phyloP scores from a whole-genome alignment of 2,113 vertebrate species.

The Eptesicus fuscus region DNA sequence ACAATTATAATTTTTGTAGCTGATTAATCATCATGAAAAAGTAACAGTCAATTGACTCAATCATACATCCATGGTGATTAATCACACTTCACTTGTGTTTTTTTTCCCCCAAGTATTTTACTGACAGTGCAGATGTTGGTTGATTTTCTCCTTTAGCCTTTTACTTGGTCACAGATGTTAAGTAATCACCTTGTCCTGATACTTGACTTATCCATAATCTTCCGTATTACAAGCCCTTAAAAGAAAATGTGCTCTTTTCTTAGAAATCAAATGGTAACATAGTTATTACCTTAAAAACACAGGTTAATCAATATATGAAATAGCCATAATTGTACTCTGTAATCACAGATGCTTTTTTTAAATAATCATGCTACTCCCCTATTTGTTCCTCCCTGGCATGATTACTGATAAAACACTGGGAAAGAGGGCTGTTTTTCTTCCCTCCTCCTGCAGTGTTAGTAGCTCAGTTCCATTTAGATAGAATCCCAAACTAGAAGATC shows the following conservation, averaged over 20 bases:
- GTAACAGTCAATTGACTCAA: slow-evolving; percentile 91
- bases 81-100: slow-evolving; percentile 90
- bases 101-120: slow-evolving; percentile 84
- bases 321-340: slow-evolving; percentile 69
- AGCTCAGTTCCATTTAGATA: slow-evolving; percentile 56
- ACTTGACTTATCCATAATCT: slow-evolving; percentile 83
- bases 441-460: slow-evolving; percentile 43
- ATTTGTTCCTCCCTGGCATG: slow-evolving; percentile 66
- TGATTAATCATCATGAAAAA: slow-evolving; percentile 91
- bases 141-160: slow-evolving; percentile 87
- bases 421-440: slow-evolving; percentile 34
- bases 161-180: slow-evolving; percentile 89
- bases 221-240: slow-evolving; percentile 73
- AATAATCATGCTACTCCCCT: slow-evolving; percentile 60
- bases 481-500: slow-evolving; percentile 56
- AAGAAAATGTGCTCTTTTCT: slow-evolving; percentile 77
- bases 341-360: slow-evolving; percentile 73
- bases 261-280: slow-evolving; percentile 77
- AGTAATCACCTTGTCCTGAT: slow-evolving; percentile 86
- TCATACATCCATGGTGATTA: slow-evolving; percentile 90
- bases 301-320: slow-evolving; percentile 80
- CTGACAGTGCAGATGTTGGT: slow-evolving; percentile 85
- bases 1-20: slow-evolving; percentile 92
- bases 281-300: slow-evolving; percentile 75
- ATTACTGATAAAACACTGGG: slow-evolving; percentile 69